A percentile compares a stretch with the other conserved stretches of the same genome.
These are phyloP conservation scores for Phrynosoma platyrhinos DNA, from an alignment of 2,113 vertebrate species.

Conservation along the genomic window DNA sequence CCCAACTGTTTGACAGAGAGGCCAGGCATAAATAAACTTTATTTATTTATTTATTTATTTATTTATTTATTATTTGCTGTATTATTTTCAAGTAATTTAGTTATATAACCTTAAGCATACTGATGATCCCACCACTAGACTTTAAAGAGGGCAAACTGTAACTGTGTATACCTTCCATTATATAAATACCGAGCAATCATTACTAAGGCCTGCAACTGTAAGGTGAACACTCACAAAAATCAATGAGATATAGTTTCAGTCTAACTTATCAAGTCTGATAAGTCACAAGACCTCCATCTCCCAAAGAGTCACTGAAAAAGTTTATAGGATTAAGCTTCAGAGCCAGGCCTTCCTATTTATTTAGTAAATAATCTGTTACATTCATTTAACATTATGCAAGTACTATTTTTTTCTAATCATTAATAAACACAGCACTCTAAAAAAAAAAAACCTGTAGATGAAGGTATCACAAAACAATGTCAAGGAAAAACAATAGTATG, in stretches of 20 bases:
- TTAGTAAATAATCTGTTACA: not conserved
- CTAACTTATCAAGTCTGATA: not conserved
- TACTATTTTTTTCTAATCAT: not conserved
- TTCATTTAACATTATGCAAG: not conserved
- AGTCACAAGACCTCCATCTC: not conserved
- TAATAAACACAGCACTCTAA: not conserved
- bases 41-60: too few relatives aligned
- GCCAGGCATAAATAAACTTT: too few relatives aligned
- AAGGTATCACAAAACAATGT: not conserved
- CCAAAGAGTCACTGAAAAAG: not conserved
- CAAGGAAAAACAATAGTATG: not conserved
- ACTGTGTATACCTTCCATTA: not conserved
- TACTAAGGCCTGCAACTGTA: conserved; percentile 11
- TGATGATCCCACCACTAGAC: not conserved
- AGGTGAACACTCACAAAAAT: not conserved
- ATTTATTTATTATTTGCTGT: too few relatives aligned
- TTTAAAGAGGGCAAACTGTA: not conserved
- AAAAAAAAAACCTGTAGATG: conserved; percentile 10
- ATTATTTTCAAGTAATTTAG: conserved; percentile 32
- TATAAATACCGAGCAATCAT: not conserved
- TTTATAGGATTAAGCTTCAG: not conserved
- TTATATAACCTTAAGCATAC: conserved; percentile 44
- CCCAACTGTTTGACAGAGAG: too few relatives aligned
- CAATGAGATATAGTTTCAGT: conserved; percentile 13
- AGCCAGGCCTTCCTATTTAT: not conserved